Percentiles rank a stretch among this genome's conserved stretches.
Evolutionary conservation across 2,888 invertebrate genomes (phyloP).

Genomic region (Acronicta alni): DNA sequence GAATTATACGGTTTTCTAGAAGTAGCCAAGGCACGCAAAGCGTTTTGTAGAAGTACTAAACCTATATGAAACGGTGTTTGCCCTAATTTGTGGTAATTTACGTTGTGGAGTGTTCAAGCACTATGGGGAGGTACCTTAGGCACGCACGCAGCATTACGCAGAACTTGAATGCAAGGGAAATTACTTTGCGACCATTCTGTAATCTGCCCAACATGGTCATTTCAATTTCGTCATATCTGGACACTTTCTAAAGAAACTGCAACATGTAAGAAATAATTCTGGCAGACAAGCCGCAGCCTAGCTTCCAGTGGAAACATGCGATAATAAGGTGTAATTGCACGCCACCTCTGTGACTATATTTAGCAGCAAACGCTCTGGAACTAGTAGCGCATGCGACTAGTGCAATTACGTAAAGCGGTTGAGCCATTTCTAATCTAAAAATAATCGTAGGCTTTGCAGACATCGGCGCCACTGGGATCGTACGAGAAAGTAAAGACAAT

Average conservation of each 20-base stretch:
- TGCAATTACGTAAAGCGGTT: conserved; percentile 89
- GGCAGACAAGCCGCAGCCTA: conserved; percentile 74
- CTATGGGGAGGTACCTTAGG: conserved; percentile 72
- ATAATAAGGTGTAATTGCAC: conserved; percentile 88
- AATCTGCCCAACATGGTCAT: conserved; percentile 77
- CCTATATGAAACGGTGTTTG: conserved; percentile 69
- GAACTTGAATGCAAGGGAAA: conserved; percentile 75
- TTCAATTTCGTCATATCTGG: conserved; percentile 86
- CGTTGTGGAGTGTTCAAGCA: conserved; percentile 59
- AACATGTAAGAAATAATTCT: conserved; percentile 74
- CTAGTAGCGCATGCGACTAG: conserved; percentile 86
- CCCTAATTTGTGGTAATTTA: conserved; percentile 72
- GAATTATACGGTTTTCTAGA: conserved; percentile 29
- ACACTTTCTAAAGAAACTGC: conserved; percentile 88
- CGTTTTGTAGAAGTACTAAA: conserved; percentile 53
- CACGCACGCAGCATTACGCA: conserved; percentile 84
- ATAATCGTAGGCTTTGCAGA: conserved; percentile 88
- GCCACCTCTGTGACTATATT: conserved; percentile 87
- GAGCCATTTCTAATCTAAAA: conserved; percentile 90
- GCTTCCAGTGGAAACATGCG: conserved; percentile 87
- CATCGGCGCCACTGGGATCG: conserved; percentile 86
- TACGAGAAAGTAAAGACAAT: conserved; percentile 87
- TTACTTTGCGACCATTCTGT: conserved; percentile 75
- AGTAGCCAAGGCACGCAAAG: conserved; percentile 43
- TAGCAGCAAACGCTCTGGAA: conserved; percentile 86